Percentiles rank a stretch among this genome's conserved stretches.
Evolutionary conservation across 2,113 vertebrate genomes (phyloP).

Genomic region (Gymnogyps californianus): DNA sequence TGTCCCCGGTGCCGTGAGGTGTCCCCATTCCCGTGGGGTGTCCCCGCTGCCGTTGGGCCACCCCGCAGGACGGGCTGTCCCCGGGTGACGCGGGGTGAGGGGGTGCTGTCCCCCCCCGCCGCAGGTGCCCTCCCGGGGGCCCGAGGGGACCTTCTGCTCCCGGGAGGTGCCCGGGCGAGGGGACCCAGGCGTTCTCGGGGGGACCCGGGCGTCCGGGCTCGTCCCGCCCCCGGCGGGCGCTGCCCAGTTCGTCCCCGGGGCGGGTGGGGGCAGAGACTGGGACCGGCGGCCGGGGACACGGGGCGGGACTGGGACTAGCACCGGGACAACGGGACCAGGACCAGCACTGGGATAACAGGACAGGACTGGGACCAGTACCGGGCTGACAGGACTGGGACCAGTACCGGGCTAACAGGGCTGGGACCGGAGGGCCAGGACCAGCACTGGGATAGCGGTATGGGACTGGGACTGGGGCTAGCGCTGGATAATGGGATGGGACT

Average conservation of each 20-base stretch:
- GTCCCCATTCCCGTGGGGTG: too few relatives aligned
- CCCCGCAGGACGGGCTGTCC: neutral
- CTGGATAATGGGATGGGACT: neutral
- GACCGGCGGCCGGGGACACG: neutral
- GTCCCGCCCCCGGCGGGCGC: neutral
- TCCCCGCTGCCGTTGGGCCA: too few relatives aligned
- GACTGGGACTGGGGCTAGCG: neutral
- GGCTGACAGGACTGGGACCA: neutral
- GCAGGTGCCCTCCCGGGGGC: neutral
- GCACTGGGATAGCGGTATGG: neutral
- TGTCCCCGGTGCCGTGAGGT: too few relatives aligned
- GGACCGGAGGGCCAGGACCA: too few relatives aligned
- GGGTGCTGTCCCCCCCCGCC: neutral
- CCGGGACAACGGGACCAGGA: neutral
- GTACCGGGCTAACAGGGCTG: neutral
- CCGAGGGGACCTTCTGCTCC: too few relatives aligned
- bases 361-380: fast-evolving
- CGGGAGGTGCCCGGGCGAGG: too few relatives aligned
- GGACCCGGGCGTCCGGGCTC: neutral
- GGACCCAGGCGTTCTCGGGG: too few relatives aligned
- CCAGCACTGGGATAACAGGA: fast-evolving
- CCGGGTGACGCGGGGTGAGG: neutral
- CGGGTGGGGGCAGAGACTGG: neutral
- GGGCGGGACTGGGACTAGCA: neutral
- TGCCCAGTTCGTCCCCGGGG: neutral